Base-by-base conservation (phyloP, 23 tunicate species). In the Phallusia fumigata region DNA sequence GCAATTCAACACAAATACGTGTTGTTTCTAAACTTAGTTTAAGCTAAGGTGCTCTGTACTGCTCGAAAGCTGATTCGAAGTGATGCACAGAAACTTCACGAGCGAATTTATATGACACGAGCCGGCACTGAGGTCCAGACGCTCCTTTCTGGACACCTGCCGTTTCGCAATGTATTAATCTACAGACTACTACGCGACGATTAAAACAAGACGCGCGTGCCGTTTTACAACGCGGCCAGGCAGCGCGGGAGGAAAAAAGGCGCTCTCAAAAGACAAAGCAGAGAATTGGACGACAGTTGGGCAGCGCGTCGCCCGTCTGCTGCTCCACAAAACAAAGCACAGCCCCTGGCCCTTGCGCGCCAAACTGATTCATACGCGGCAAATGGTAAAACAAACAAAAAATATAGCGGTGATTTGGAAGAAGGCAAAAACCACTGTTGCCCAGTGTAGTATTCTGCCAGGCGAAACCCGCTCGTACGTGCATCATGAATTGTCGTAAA, bases 201-300 rank as follows among this genome's bases (percentile, higher is more conserved):
- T 81, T 72, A 72, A 35, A 81, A 52, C 83, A 47, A 79, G 83
- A 28, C 85, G 36, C 53, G 44, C 53, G 28, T 44, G 33, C 81
- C 64, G 81, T 18, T 32, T 26, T 32, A 78, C 64, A 34, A 36
- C 32, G 53, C 53, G 81, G 11, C 36, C 13, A 18, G 40, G 40
- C 36, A 31, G 52, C 73, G 53, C 52, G 49, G 18, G 52, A 52
- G 83, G 19, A 49, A 83, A 51, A 75, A 83, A 83, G 75, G 75
- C 72, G 86, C 69, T 21, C 36, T 22, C 30, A 53, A 73, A 74
- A 83, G 74, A 30, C 36, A 36, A 83, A 74, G 49, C 44, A n/a
- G 74, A 75, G 74, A 64, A 30, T 0, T 2, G 44, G 69, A 18
- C 80, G 86, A 83, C 86, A 83, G 86, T 83, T 83, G 86, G 86